Percentiles rank a stretch among this genome's conserved stretches.
These are phyloP conservation scores for Eristalis intricaria DNA, from an alignment of 2,888 invertebrate species.

Conservation along the genomic window DNA sequence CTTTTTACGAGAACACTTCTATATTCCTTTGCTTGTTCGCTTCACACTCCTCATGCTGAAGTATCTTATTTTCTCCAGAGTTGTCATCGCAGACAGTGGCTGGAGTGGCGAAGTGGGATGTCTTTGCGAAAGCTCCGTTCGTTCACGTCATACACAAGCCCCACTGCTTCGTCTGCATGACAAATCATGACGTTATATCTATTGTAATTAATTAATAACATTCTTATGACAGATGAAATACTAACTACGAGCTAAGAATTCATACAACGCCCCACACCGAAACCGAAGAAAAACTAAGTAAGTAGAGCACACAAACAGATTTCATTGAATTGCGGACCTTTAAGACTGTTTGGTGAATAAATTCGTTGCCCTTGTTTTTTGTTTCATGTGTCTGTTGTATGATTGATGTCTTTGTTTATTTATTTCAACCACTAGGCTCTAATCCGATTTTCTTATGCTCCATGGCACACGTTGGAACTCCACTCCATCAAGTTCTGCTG, in stretches of 20 bases:
- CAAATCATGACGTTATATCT: slow-evolving; percentile 54
- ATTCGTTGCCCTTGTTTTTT: background rate
- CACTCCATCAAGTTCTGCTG: slow-evolving; percentile 36
- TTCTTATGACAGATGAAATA: slow-evolving; percentile 44
- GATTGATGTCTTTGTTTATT: slow-evolving; percentile 57
- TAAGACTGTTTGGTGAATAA: background rate
- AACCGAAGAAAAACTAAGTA: background rate
- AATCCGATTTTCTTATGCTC: slow-evolving; percentile 25
- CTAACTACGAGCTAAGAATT: slow-evolving; percentile 25
- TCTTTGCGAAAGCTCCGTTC: slow-evolving; percentile 14
- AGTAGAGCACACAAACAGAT: slow-evolving; percentile 5
- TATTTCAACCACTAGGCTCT: slow-evolving; percentile 16
- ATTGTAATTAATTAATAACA: slow-evolving; percentile 65
- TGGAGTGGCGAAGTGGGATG: background rate
- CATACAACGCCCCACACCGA: background rate
- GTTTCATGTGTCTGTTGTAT: slow-evolving; percentile 23
- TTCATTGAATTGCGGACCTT: slow-evolving; percentile 14
- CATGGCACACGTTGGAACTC: slow-evolving; percentile 3
- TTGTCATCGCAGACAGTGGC: slow-evolving; percentile 47
- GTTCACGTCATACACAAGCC: slow-evolving; percentile 26
- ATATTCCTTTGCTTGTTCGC: slow-evolving; percentile 57
- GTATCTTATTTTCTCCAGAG: slow-evolving; percentile 27
- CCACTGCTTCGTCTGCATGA: slow-evolving; percentile 46
- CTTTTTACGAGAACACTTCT: slow-evolving; percentile 62
- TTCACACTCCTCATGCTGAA: slow-evolving; percentile 36